Percentiles rank a stretch among this genome's conserved stretches.
Conservation (phyloP, 1,140 invertebrate genomes). For the Drosophila bocki region DNA sequence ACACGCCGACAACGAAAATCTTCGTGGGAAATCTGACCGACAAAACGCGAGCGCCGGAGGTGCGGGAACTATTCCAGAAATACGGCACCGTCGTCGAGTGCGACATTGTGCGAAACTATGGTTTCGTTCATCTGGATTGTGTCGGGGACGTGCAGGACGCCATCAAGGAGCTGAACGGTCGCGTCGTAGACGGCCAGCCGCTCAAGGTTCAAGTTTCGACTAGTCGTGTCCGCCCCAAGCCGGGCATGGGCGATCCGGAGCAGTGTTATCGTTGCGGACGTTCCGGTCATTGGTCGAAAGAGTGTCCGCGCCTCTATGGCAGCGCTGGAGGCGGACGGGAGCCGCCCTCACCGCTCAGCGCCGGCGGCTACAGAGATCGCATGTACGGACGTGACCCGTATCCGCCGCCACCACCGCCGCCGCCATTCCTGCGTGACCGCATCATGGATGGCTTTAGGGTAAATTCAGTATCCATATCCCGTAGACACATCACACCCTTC, state of each 20-base stretch:
- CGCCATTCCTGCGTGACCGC: slow-evolving; percentile 93
- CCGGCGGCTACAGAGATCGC: slow-evolving; percentile 89
- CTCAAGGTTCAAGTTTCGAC: slow-evolving; percentile 96
- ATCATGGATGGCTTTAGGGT: slow-evolving; percentile 94
- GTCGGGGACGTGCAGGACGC: slow-evolving; percentile 93
- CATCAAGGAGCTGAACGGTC: slow-evolving; percentile 94
- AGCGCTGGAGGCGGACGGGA: slow-evolving; percentile 87
- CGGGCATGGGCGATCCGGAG: slow-evolving; percentile 97
- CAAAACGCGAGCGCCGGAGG: slow-evolving; percentile 94
- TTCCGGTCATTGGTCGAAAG: slow-evolving; percentile 97
- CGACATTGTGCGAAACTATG: slow-evolving; percentile 96
- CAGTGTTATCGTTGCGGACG: slow-evolving; percentile 97
- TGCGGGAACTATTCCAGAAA: slow-evolving; percentile 94
- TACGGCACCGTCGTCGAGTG: slow-evolving; percentile 95
- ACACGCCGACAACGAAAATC: slow-evolving; percentile 94
- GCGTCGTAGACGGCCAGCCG: slow-evolving; percentile 93
- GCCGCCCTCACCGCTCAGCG: slow-evolving; percentile 72
- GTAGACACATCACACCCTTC: slow-evolving; percentile 36
- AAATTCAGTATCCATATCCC: slow-evolving; percentile 84
- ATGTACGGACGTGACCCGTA: slow-evolving; percentile 94
- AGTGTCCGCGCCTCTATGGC: slow-evolving; percentile 92
- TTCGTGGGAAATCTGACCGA: slow-evolving; percentile 96
- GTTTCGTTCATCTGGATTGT: slow-evolving; percentile 95
- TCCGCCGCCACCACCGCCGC: slow-evolving; percentile 93
- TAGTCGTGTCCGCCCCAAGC: slow-evolving; percentile 95